Conservation (phyloP, 2,113 vertebrate genomes). For the Pteropus alecto region DNA sequence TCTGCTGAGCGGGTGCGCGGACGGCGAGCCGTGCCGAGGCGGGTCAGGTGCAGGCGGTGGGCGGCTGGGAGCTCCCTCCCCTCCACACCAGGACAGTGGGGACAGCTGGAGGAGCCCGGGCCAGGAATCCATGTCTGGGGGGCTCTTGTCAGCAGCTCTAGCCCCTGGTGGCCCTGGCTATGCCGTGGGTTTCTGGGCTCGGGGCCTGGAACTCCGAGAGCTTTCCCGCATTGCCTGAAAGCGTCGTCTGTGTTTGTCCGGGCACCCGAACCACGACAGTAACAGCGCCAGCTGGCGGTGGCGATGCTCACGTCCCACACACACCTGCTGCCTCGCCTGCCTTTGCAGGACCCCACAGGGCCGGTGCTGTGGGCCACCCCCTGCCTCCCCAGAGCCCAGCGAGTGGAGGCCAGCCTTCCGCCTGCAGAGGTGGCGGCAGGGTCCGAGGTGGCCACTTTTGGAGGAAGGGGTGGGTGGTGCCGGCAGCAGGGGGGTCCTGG, state of each 20-base stretch:
- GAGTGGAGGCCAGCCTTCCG: background rate
- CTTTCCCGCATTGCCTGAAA: fast-evolving
- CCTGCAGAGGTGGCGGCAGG: fast-evolving
- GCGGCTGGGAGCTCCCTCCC: background rate
- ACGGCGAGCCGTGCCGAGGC: no score
- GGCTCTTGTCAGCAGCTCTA: background rate
- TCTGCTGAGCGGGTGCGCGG: no score
- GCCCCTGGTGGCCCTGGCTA: background rate
- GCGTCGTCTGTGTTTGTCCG: background rate
- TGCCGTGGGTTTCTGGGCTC: background rate
- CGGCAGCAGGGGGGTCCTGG: background rate
- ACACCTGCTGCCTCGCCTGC: background rate
- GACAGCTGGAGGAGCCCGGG: background rate
- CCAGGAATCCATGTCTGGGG: background rate
- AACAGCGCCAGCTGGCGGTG: background rate
- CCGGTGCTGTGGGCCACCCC: fast-evolving
- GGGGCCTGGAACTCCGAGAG: background rate
- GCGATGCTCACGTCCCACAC: fast-evolving
- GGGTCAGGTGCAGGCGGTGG: no score
- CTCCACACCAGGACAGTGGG: background rate
- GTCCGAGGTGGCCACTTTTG: fast-evolving
- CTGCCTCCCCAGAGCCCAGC: background rate
- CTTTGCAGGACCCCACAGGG: fast-evolving
- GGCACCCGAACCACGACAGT: fast-evolving
- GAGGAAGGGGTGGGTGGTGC: background rate